Conservation (phyloP, 2,888 invertebrate genomes). For the Amblyjoppa proteus region DNA sequence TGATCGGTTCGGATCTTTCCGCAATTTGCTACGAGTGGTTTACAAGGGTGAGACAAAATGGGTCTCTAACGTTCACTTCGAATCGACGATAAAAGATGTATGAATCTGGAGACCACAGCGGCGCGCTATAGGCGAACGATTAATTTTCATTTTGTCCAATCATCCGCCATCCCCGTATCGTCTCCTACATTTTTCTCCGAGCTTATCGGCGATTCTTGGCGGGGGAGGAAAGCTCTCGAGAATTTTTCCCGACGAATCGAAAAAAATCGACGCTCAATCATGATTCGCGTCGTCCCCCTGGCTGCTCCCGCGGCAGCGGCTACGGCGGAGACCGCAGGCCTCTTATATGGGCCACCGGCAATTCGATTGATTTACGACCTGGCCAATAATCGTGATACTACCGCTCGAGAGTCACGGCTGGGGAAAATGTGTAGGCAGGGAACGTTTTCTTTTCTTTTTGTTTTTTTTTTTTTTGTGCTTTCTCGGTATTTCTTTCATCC, state of each 20-base stretch:
- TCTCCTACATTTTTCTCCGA: slow-evolving; percentile 4
- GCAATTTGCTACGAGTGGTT: slow-evolving; percentile 41
- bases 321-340: slow-evolving; percentile 35
- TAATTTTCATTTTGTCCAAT: slow-evolving; percentile 61
- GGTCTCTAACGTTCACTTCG: not conserved
- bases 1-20: slow-evolving; percentile 8
- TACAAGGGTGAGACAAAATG: slow-evolving; percentile 30
- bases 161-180: slow-evolving; percentile 25
- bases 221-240: slow-evolving; percentile 22
- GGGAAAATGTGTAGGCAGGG: slow-evolving; percentile 19
- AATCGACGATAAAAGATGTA: not conserved
- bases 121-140: slow-evolving; percentile 32
- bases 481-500: slow-evolving; percentile 27
- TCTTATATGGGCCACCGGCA: slow-evolving; percentile 54
- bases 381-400: slow-evolving; percentile 64
- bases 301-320: slow-evolving; percentile 17
- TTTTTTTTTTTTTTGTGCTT: slow-evolving; percentile 16
- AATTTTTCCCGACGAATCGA: slow-evolving; percentile 52
- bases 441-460: not conserved
- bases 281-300: slow-evolving; percentile 38
- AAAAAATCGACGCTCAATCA: slow-evolving; percentile 62
- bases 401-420: slow-evolving; percentile 34
- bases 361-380: slow-evolving; percentile 66
- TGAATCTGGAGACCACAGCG: not conserved
- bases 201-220: not conserved